Evolutionary conservation across 2,797 vertebrate genomes (phyloP).

Genomic region (Notoglanidium macrostoma): DNA sequence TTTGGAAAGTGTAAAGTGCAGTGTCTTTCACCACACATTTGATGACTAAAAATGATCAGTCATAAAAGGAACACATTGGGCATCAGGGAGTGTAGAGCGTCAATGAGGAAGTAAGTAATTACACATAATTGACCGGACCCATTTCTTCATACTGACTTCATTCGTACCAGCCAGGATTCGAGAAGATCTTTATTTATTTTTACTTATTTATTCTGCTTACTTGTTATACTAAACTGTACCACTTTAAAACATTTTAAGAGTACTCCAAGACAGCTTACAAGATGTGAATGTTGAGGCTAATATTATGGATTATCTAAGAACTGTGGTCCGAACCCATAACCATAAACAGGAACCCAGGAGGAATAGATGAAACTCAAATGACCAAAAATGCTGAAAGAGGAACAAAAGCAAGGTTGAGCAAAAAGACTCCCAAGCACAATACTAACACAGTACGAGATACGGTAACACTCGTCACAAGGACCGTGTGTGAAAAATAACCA

Average conservation of each 20-base stretch:
- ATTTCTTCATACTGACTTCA: not conserved
- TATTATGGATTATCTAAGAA: not conserved
- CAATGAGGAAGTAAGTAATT: not conserved
- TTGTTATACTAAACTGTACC: not conserved
- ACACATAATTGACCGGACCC: not conserved
- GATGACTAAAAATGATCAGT: not conserved
- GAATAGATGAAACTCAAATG: not conserved
- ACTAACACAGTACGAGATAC: not conserved
- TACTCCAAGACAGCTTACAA: not conserved
- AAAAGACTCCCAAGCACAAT: not conserved
- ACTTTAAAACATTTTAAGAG: not conserved
- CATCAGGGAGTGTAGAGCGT: not conserved
- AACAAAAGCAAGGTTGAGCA: not conserved
- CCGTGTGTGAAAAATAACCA: no score
- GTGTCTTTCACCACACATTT: not conserved
- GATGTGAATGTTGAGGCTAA: not conserved
- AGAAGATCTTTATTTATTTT: not conserved
- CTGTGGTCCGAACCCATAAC: not conserved
- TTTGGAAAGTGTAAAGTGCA: not conserved
- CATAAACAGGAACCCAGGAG: not conserved
- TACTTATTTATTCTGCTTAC: not conserved
- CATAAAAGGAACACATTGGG: not conserved
- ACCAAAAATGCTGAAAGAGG: not conserved
- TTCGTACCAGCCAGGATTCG: not conserved
- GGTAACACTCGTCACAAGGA: no score